Conservation (phyloP, 2,797 vertebrate species). For the Xenops minutus region DNA sequence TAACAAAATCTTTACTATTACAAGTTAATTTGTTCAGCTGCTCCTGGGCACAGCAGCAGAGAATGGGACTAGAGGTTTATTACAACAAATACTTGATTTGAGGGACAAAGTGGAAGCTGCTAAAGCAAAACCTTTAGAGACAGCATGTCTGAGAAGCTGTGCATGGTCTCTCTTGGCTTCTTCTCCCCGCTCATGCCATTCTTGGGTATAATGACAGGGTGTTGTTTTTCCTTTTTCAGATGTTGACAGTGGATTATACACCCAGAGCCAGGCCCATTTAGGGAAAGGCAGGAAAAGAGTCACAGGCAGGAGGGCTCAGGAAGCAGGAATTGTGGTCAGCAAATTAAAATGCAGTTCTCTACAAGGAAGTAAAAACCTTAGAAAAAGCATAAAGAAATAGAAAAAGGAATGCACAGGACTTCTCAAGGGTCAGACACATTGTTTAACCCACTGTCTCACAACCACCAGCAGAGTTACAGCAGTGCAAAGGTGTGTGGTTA, state of each 20-base stretch:
- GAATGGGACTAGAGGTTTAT: neutral
- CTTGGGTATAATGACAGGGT: neutral
- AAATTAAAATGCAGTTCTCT: neutral
- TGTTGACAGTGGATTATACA: neutral
- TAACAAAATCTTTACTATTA: neutral
- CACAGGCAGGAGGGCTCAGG: neutral
- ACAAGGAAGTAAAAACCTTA: neutral
- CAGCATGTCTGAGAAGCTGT: neutral
- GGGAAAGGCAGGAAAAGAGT: neutral
- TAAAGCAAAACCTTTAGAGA: neutral
- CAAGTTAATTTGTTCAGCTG: neutral
- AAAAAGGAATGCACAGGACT: neutral
- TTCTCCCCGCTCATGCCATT: fast-evolving
- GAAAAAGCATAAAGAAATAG: neutral
- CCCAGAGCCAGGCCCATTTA: neutral
- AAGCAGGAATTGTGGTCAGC: neutral
- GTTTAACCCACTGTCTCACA: neutral
- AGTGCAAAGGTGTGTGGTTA: neutral
- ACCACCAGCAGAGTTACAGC: neutral
- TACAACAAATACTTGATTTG: neutral
- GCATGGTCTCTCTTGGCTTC: neutral
- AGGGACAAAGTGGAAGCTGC: neutral
- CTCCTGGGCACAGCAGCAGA: neutral
- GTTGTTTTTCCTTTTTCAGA: neutral
- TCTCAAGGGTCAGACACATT: neutral